These are phyloP conservation scores for Bombus vancouverensis DNA, from an alignment of 1,140 invertebrate genomes.

Conservation along the genomic window DNA sequence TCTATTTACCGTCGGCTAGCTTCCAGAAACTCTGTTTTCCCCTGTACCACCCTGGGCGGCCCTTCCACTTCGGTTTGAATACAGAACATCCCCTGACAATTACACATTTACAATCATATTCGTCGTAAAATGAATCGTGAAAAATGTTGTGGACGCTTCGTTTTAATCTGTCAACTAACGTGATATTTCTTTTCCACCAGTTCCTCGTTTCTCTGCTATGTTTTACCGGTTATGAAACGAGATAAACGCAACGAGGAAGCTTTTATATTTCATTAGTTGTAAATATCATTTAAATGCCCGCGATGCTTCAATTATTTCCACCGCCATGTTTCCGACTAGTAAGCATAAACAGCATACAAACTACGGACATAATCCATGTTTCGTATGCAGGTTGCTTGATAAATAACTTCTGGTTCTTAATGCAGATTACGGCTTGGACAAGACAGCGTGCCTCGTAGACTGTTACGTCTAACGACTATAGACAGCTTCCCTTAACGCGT, in stretches of 20 bases:
- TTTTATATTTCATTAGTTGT: neutral
- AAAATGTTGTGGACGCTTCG: neutral
- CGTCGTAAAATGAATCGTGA: neutral
- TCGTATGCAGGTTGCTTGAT: neutral
- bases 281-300: no score
- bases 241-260: neutral
- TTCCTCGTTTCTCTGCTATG: neutral
- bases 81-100: constrained; percentile 15
- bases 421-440: neutral
- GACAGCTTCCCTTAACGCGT: neutral
- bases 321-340: neutral
- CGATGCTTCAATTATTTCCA: neutral
- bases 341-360: neutral
- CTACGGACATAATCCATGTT: neutral
- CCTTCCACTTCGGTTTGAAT: neutral
- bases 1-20: constrained; percentile 58
- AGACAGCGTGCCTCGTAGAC: neutral
- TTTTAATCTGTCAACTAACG: neutral
- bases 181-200: neutral
- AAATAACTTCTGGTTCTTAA: neutral
- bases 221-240: neutral
- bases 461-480: neutral
- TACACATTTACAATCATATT: constrained; percentile 3
- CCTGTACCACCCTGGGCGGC: neutral
- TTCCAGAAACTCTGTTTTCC: constrained; percentile 46